Conservation (phyloP, 2,113 vertebrate species). For the Corvus cornix region DNA sequence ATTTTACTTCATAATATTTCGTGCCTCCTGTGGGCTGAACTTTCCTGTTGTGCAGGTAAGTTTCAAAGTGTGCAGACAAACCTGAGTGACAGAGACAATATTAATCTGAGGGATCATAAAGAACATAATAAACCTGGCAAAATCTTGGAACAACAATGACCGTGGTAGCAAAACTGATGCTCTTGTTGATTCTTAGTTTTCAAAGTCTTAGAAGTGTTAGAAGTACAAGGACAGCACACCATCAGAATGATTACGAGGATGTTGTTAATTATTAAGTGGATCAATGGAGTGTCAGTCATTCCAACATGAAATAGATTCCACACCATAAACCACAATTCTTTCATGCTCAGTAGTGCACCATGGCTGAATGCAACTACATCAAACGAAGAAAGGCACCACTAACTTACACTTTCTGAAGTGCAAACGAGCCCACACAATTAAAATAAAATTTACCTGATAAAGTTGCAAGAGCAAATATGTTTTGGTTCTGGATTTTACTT, state of each 20-base stretch:
- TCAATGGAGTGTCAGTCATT: constrained; percentile 23
- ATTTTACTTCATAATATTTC: not conserved
- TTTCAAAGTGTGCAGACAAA: not conserved
- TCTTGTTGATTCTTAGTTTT: not conserved
- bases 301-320: constrained; percentile 9
- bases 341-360: constrained; percentile 7
- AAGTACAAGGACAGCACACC: not conserved
- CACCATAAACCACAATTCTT: constrained; percentile 18
- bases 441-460: not conserved
- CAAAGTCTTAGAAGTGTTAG: not conserved
- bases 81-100: not conserved
- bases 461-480: not conserved
- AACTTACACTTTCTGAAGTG: not conserved
- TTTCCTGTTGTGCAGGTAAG: not conserved
- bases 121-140: not conserved
- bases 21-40: not conserved
- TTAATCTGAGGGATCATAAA: not conserved
- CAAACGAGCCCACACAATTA: not conserved
- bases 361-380: not conserved
- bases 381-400: not conserved
- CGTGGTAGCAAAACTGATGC: not conserved
- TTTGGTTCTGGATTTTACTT: constrained; percentile 15
- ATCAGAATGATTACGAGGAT: not conserved
- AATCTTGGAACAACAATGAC: not conserved
- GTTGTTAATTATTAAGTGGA: constrained; percentile 33